Conservation (phyloP, 2,797 vertebrate genomes). For the Trachurus trachurus region DNA sequence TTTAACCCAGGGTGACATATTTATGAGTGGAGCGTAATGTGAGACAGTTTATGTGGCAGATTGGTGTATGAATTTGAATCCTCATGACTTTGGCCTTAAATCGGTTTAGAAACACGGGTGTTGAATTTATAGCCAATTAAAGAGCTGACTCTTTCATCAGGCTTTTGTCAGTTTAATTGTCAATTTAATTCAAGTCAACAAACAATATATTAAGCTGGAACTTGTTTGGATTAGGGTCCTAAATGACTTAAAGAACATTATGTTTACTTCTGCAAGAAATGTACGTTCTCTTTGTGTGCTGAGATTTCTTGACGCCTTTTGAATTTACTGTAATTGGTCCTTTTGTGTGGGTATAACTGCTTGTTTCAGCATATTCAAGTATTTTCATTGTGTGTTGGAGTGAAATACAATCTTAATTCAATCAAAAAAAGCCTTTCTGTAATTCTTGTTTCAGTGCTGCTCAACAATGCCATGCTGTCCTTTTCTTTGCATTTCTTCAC, state of each 20-base stretch:
- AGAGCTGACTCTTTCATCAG: background rate
- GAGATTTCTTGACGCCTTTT: conserved; percentile 35
- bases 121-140: conserved; percentile 15
- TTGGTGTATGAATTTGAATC: conserved; percentile 3
- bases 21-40: conserved; percentile 20
- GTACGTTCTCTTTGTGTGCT: conserved; percentile 19
- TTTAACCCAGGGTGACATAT: background rate
- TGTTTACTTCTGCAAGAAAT: conserved; percentile 21
- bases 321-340: conserved; percentile 36
- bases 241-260: conserved; percentile 27
- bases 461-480: conserved; percentile 30
- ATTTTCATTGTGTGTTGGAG: conserved; percentile 41
- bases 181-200: conserved; percentile 30
- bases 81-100: conserved; percentile 11
- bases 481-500: conserved; percentile 37
- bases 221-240: background rate
- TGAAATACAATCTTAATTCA: conserved; percentile 43
- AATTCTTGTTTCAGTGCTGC: conserved; percentile 32
- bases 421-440: conserved; percentile 43
- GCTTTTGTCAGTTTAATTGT: conserved; percentile 17
- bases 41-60: conserved; percentile 5
- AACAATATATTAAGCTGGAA: conserved; percentile 7
- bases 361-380: conserved; percentile 55
- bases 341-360: conserved; percentile 42
- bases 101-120: conserved; percentile 1